phyloP scores from a whole-genome alignment of 2,888 invertebrate species.

The Acanthopleura granulata region DNA sequence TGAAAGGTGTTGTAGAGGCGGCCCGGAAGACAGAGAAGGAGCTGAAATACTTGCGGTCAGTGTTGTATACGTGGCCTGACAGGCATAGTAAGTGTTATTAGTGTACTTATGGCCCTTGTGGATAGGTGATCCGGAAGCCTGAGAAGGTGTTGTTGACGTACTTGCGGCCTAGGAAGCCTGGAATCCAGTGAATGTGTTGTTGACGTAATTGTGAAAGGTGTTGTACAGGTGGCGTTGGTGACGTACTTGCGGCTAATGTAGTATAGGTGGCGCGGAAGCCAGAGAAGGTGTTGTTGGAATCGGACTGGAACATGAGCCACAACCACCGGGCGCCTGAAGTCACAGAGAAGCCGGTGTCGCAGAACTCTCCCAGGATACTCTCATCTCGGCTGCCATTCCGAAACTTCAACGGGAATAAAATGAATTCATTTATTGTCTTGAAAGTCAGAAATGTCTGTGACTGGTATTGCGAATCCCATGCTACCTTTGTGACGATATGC shows the following conservation, averaged over 20 bases:
- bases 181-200: conserved; percentile 36
- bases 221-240: conserved; percentile 24
- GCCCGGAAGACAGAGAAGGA: conserved; percentile 36
- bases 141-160: conserved; percentile 24
- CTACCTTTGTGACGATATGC: no score
- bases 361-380: neutral
- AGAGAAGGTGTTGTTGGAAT: conserved; percentile 34
- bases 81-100: conserved; percentile 32
- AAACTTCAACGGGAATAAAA: neutral
- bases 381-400: neutral
- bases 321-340: conserved; percentile 47
- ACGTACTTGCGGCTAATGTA: conserved; percentile 30
- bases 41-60: conserved; percentile 24
- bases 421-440: no score
- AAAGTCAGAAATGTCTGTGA: no score
- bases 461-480: no score
- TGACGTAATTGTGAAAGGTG: conserved; percentile 30
- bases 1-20: conserved; percentile 25
- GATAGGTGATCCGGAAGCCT: conserved; percentile 23
- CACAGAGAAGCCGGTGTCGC: conserved; percentile 20
- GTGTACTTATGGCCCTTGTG: neutral
- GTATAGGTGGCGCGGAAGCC: conserved; percentile 35
- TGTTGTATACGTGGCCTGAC: conserved; percentile 28
- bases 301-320: conserved; percentile 48
- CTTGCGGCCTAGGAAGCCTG: conserved; percentile 30